These are phyloP conservation scores for Andrena dorsata DNA, from an alignment of 2,888 invertebrate genomes.

Conservation along the genomic window DNA sequence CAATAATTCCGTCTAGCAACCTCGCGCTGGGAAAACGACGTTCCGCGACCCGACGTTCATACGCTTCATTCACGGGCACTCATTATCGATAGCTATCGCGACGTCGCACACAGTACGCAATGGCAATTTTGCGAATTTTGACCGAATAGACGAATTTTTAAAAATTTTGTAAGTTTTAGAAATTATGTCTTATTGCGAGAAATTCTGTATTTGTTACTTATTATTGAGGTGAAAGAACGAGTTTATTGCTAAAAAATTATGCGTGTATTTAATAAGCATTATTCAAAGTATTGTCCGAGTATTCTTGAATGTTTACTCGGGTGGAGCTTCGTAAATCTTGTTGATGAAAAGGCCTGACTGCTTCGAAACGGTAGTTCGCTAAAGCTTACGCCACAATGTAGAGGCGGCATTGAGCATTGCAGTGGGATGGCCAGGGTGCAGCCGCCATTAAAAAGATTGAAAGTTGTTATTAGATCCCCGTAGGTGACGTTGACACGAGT, in stretches of 20 bases:
- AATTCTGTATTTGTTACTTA: too few species aligned
- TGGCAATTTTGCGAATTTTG: background rate
- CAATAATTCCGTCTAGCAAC: slow-evolving; percentile 30
- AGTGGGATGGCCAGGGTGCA: slow-evolving; percentile 14
- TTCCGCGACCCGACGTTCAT: background rate
- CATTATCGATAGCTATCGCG: background rate
- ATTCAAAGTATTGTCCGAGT: too few species aligned
- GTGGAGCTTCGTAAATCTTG: too few species aligned
- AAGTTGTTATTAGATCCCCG: slow-evolving; percentile 35
- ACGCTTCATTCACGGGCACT: background rate
- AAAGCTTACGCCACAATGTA: background rate
- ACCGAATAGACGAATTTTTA: too few species aligned
- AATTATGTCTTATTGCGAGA: too few species aligned
- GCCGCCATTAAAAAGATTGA: slow-evolving; percentile 26
- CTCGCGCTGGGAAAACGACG: slow-evolving; percentile 2
- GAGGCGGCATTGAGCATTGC: background rate
- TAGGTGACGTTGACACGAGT: slow-evolving; percentile 48
- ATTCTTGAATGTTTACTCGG: too few species aligned
- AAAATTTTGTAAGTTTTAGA: too few species aligned
- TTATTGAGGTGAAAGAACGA: too few species aligned
- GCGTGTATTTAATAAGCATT: too few species aligned
- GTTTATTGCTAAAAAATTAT: too few species aligned
- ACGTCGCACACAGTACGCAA: background rate
- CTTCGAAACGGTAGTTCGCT: background rate
- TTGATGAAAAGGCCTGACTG: background rate